Evolutionary conservation across 1,140 invertebrate species (phyloP).

Genomic region (Drosophila tsacasi): DNA sequence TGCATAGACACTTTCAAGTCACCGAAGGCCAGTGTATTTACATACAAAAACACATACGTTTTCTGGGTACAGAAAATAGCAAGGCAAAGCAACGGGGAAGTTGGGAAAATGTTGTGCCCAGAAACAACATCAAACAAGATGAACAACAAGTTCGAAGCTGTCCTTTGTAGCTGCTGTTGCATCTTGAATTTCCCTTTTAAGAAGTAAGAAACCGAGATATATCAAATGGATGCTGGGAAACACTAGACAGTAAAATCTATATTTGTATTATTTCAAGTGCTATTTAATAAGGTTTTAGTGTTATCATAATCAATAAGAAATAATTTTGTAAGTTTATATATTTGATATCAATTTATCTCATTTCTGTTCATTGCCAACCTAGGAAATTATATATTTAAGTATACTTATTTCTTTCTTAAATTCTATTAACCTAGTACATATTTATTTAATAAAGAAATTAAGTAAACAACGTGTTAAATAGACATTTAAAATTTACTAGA

Average conservation of each 20-base stretch:
- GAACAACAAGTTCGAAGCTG: conserved; percentile 22
- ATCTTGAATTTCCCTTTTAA: conserved; percentile 5
- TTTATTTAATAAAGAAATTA: too few species aligned
- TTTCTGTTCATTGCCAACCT: too few species aligned
- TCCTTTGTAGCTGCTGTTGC: conserved; percentile 1
- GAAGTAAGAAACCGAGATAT: background rate
- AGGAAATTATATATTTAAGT: too few species aligned
- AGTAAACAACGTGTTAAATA: too few species aligned
- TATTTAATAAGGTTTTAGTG: background rate
- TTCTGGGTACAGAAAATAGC: conserved; percentile 24
- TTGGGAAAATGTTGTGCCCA: conserved; percentile 10
- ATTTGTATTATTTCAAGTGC: background rate
- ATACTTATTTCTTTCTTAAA: too few species aligned
- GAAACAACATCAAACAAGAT: conserved; percentile 37
- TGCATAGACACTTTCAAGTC: conserved; percentile 62
- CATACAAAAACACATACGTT: conserved; percentile 11
- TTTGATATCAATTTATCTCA: background rate
- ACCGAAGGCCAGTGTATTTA: conserved; percentile 34
- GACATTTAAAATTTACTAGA: too few species aligned
- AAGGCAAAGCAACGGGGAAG: conserved; percentile 1
- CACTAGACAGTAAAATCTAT: too few species aligned
- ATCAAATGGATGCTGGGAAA: background rate
- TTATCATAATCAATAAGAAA: too few species aligned
- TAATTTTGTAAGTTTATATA: too few species aligned
- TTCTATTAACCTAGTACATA: too few species aligned